phyloP scores from a whole-genome alignment of 2,797 vertebrate genomes.

The Toxotes lorentzi region DNA sequence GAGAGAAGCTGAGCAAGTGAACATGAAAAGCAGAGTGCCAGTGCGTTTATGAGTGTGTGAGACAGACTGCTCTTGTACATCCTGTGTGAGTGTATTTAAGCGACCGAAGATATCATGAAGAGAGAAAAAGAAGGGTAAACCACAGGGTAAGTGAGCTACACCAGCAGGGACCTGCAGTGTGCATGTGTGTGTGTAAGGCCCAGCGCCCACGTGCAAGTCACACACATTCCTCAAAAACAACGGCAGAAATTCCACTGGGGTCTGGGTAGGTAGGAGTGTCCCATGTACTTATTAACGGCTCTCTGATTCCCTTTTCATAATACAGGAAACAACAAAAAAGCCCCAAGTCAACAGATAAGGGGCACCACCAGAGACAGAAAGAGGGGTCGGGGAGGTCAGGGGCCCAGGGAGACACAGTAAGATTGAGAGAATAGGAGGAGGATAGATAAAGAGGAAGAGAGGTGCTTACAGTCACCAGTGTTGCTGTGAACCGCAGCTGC shows the following conservation, averaged over 20 bases:
- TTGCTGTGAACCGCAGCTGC: conserved; percentile 77
- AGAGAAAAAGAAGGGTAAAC: conserved; percentile 1
- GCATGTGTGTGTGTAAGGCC: conserved; percentile 1
- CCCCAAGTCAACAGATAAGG: conserved; percentile 70
- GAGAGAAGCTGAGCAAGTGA: conserved; percentile 35
- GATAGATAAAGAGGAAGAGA: conserved; percentile 40
- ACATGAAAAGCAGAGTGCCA: conserved; percentile 8
- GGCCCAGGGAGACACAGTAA: conserved; percentile 44
- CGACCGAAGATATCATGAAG: neutral
- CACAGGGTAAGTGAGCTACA: conserved; percentile 14
- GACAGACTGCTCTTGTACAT: conserved; percentile 23
- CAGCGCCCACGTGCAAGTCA: conserved; percentile 64
- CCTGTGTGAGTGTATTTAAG: neutral
- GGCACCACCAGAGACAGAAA: conserved; percentile 43
- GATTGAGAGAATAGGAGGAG: conserved; percentile 35
- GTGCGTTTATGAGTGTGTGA: neutral
- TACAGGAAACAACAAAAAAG: conserved; percentile 70
- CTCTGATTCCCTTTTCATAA: conserved; percentile 77
- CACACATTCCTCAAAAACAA: conserved; percentile 76
- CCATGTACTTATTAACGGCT: conserved; percentile 79
- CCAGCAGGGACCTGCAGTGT: conserved; percentile 5
- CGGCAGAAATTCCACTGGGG: conserved; percentile 72
- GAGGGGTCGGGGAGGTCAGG: conserved; percentile 60
- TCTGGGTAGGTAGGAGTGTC: conserved; percentile 64
- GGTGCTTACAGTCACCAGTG: conserved; percentile 69